Evolutionary conservation across 64 coral and sea anemone genomes (phyloP), one percentile per base, ranked within the genome.

Genomic region (Montipora cactus): DNA sequence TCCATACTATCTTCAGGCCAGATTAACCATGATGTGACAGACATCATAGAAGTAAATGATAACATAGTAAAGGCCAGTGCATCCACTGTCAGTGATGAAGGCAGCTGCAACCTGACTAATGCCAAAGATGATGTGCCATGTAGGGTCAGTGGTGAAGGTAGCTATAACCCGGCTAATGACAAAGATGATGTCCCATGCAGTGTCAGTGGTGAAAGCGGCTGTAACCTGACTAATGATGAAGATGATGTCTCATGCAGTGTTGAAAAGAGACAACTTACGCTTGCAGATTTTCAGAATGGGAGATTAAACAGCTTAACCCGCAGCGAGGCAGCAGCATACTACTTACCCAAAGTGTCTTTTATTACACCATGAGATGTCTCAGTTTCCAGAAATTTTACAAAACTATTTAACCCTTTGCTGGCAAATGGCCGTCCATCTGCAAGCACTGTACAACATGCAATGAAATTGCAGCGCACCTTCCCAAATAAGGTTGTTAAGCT

Each of bases 241-340:
- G 61, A 11, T 66, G 61, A 66, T 66, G 15, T 16, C 73, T 45
- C 8, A 7, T 4, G 23, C 10, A 28, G 20, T 22, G 68, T 23
- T 72, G 20, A n/a, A 22, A 12, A 45, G 73, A 75, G 22, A 22
- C 23, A 45, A 11, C 25, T 75, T 8, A 75, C 73, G 6, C 37
- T 23, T 25, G 73, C 73, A 75, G 25, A 44, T 75, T 75, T 75
- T 75, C 73, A 44, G 22, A 75, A 75, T 75, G 73, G 73, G 9
- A 75, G 25, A 44, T 13, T 68, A 19, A 66, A 87, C 23, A 87
- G 47, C 47, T n/a, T 67, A 48, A 87, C 83, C 19, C 66, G 83
- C 19, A 47, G 44, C 7, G 66, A 87, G 47, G 45, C 14, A 20
- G 64, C 67, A 50, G 25, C 1, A 47, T n/a, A 49, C 49, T 69